Conservation (phyloP, 2,113 vertebrate genomes). For the Gymnarchus niloticus region DNA sequence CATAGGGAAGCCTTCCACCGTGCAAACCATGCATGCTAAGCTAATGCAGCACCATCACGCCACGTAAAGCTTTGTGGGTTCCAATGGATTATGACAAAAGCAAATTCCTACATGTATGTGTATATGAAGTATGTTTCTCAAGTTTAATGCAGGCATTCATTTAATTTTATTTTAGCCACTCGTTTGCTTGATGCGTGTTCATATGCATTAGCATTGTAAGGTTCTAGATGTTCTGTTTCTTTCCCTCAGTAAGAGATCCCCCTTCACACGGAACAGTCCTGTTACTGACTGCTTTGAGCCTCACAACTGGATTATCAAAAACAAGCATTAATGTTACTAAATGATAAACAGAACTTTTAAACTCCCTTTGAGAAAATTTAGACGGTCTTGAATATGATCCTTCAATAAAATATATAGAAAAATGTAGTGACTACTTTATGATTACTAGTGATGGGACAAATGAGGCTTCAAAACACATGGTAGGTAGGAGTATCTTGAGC, state of each 20-base stretch:
- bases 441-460: too few species aligned
- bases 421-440: conserved; percentile 2
- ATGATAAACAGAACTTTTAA: neutral
- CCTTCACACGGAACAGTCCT: too few species aligned
- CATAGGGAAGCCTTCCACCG: conserved; percentile 60
- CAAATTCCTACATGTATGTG: neutral
- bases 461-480: too few species aligned
- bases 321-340: conserved; percentile 36
- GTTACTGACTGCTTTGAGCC: conserved; percentile 36
- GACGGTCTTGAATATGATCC: neutral
- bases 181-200: neutral
- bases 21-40: conserved; percentile 30
- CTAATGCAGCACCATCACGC: neutral
- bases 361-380: conserved; percentile 5
- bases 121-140: neutral
- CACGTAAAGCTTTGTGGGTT: neutral
- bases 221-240: neutral
- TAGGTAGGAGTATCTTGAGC: too few species aligned
- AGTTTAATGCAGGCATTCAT: neutral
- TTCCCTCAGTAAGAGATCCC: neutral
- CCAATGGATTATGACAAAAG: neutral
- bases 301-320: conserved; percentile 38
- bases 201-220: neutral
- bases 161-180: neutral
- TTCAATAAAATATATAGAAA: neutral